Percentiles rank a stretch among this genome's conserved stretches.
Evolutionary conservation across 2,797 vertebrate species (phyloP).

Genomic region (Pantherophis vulpinus): DNA sequence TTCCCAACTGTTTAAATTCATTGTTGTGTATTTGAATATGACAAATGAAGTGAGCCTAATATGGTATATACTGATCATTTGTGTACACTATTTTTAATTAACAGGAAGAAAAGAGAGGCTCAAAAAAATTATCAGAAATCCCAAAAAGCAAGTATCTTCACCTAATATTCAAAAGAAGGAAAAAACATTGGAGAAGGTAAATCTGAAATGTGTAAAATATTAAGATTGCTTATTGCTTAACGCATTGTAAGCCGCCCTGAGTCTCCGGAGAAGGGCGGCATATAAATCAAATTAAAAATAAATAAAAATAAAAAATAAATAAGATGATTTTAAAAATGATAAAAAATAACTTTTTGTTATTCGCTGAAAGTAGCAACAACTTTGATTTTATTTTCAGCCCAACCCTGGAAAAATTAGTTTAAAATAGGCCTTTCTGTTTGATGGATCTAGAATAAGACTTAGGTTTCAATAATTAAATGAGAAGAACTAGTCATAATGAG

Average conservation of each 20-base stretch:
- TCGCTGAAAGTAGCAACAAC: not conserved
- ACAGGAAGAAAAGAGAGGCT: constrained; percentile 86
- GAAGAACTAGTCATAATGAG: not conserved
- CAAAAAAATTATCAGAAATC: constrained; percentile 81
- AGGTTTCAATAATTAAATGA: not conserved
- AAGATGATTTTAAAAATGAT: not conserved
- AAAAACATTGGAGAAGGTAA: constrained; percentile 83
- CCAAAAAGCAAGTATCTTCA: constrained; percentile 88
- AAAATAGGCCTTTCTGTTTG: not conserved
- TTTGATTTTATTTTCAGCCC: not conserved
- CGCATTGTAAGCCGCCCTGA: no score
- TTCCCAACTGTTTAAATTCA: constrained; percentile 2
- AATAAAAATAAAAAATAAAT: no score
- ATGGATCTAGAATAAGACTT: not conserved
- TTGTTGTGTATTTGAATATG: not conserved
- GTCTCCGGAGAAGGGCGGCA: no score
- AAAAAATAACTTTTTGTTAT: not conserved
- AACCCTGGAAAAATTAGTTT: not conserved
- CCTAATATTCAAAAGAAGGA: constrained; percentile 88
- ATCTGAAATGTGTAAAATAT: constrained; percentile 20
- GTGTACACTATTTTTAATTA: constrained; percentile 27
- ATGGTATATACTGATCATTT: not conserved
- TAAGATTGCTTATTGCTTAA: no score
- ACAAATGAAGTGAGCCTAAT: not conserved
- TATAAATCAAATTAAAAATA: no score